Percentiles rank a stretch among this genome's conserved stretches.
Conservation (phyloP, 2,797 vertebrate genomes). For the Paratrypauchen microcephalus region DNA sequence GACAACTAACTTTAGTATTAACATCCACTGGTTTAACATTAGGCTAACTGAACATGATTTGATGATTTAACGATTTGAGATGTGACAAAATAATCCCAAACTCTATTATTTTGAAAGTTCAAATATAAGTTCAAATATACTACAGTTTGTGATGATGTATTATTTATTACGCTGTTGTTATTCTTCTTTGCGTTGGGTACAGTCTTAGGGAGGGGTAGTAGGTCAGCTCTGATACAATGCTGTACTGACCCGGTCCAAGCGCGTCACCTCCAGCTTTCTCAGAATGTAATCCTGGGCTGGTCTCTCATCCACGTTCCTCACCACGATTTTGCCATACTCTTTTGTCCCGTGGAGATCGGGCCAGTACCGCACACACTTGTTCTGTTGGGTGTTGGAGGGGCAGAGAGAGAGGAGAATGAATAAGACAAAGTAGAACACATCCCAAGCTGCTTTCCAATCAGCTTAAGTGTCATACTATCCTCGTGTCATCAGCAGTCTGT, state of each 20-base stretch:
- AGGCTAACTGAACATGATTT: too few relatives aligned
- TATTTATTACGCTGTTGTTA: too few relatives aligned
- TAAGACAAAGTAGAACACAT: slow-evolving; percentile 57
- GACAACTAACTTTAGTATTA: too few relatives aligned
- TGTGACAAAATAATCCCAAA: too few relatives aligned
- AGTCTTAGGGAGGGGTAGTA: slow-evolving; percentile 29
- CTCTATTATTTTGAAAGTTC: too few relatives aligned
- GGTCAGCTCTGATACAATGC: slow-evolving; percentile 31
- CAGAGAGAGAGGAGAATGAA: slow-evolving; percentile 21
- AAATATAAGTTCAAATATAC: too few relatives aligned
- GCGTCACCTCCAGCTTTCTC: slow-evolving; percentile 82
- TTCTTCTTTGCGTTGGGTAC: too few relatives aligned
- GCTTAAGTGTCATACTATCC: slow-evolving; percentile 68
- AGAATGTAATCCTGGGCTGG: slow-evolving; percentile 84
- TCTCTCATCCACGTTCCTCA: slow-evolving; percentile 78
- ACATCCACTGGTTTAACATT: too few relatives aligned
- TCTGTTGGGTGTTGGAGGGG: slow-evolving; percentile 65
- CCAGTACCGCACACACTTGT: slow-evolving; percentile 89
- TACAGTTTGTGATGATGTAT: too few relatives aligned
- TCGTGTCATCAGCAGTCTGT: slow-evolving; percentile 26
- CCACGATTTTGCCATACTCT: slow-evolving; percentile 77
- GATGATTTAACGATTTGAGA: too few relatives aligned
- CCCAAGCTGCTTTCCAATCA: slow-evolving; percentile 66
- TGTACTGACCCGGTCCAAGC: slow-evolving; percentile 77
- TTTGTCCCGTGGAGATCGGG: slow-evolving; percentile 76